These are phyloP conservation scores for Sycophila texana DNA, from an alignment of 2,888 invertebrate species.

Conservation along the genomic window DNA sequence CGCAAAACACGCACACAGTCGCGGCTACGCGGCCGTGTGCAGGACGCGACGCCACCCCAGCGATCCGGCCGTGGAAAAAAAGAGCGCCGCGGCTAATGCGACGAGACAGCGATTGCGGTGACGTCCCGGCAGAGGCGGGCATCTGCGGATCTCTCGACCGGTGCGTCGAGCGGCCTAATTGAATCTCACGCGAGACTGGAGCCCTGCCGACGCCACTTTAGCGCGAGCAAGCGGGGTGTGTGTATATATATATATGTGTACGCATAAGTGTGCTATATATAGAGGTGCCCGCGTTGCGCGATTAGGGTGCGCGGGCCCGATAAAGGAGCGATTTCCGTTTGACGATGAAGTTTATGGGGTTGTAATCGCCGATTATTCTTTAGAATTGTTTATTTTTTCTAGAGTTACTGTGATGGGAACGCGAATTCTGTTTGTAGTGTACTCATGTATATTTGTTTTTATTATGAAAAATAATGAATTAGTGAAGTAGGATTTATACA, in stretches of 20 bases:
- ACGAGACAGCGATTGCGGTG: conserved; percentile 69
- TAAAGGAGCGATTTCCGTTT: background rate
- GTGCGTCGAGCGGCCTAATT: conserved; percentile 71
- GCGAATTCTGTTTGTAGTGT: too few relatives aligned
- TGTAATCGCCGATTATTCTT: too few relatives aligned
- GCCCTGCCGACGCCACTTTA: conserved; percentile 37
- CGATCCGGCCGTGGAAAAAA: background rate
- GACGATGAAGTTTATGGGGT: too few relatives aligned
- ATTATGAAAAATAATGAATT: too few relatives aligned
- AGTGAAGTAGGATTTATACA: too few relatives aligned
- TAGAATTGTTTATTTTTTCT: too few relatives aligned
- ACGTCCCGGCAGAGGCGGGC: conserved; percentile 55
- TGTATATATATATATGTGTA: background rate
- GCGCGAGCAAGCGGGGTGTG: background rate
- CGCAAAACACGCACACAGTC: background rate
- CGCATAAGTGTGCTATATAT: too few relatives aligned
- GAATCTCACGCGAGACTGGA: conserved; percentile 71
- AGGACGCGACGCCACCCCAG: too few relatives aligned
- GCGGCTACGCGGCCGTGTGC: background rate
- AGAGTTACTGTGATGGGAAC: too few relatives aligned
- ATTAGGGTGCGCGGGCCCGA: background rate
- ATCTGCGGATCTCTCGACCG: conserved; percentile 60
- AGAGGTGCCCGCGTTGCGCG: conserved; percentile 1
- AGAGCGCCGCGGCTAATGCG: conserved; percentile 59
- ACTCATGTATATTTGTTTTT: too few relatives aligned